Evolutionary conservation across 2,113 vertebrate species (phyloP).

Genomic region (Eurypyga helias): DNA sequence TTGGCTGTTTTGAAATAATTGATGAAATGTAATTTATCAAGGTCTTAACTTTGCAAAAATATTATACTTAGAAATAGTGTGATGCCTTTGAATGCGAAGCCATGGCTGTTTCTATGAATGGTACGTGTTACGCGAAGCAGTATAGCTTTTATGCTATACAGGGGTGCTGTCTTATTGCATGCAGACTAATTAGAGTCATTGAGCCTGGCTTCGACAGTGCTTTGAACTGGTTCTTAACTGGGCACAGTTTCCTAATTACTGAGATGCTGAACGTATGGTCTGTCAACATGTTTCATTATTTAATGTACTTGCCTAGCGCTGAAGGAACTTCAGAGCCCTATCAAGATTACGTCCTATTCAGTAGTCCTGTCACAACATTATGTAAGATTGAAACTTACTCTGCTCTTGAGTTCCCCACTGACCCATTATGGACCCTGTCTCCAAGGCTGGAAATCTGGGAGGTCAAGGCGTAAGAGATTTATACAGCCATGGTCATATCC

Average conservation of each 20-base stretch:
- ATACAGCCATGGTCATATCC: not conserved
- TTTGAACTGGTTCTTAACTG: not conserved
- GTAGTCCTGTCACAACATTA: not conserved
- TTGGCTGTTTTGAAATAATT: slow-evolving; percentile 2
- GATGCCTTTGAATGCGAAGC: not conserved
- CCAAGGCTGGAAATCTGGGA: not conserved
- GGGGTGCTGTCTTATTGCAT: not conserved
- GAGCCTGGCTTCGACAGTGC: not conserved
- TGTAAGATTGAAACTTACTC: not conserved
- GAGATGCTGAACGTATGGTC: not conserved
- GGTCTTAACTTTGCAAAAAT: not conserved
- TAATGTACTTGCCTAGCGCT: not conserved
- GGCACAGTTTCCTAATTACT: not conserved
- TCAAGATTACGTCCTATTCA: not conserved
- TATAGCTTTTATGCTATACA: not conserved
- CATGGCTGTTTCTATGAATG: not conserved
- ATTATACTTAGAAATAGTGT: not conserved
- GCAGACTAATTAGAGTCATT: not conserved
- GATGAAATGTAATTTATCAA: not conserved
- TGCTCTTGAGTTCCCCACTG: not conserved
- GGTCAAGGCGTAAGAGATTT: not conserved
- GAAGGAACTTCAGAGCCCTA: not conserved
- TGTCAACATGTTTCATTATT: not conserved
- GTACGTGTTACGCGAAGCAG: not conserved
- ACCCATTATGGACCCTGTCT: not conserved